Percentiles rank a stretch among this genome's conserved stretches.
These are phyloP conservation scores for Nomada fucata DNA, from an alignment of 2,888 invertebrate genomes.

Conservation along the genomic window DNA sequence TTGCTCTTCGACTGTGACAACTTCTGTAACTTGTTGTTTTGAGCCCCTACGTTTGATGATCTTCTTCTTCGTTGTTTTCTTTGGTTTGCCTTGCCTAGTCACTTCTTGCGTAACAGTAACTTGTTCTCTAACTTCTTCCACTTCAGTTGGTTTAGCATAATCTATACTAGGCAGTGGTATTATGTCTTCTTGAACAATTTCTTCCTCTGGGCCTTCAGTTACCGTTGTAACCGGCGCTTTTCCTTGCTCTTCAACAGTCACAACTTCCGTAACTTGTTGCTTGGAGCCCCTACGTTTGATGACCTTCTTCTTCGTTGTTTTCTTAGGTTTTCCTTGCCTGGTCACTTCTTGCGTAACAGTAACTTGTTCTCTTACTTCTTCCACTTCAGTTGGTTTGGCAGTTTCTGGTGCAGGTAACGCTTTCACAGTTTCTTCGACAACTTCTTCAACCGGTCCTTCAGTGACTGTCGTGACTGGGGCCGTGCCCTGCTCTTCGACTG, in stretches of 20 bases:
- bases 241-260: conserved; percentile 61
- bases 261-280: conserved; percentile 75
- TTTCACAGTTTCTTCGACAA: conserved; percentile 44
- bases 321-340: conserved; percentile 80
- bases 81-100: conserved; percentile 74
- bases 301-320: conserved; percentile 65
- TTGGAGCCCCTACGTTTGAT: conserved; percentile 61
- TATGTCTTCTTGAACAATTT: conserved; percentile 73
- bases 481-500: conserved; percentile 70
- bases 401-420: too few relatives aligned
- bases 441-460: conserved; percentile 42
- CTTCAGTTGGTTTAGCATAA: background rate
- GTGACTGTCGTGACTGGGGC: conserved; percentile 64
- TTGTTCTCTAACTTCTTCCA: conserved; percentile 30
- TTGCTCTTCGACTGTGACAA: conserved; percentile 69
- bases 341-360: conserved; percentile 60
- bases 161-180: conserved; percentile 70
- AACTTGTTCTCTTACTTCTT: conserved; percentile 42
- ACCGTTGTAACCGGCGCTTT: conserved; percentile 61
- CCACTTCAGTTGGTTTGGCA: conserved; percentile 71
- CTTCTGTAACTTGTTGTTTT: conserved; percentile 75
- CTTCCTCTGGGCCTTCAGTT: conserved; percentile 73
- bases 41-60: conserved; percentile 77
- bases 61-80: conserved; percentile 74
- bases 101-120: conserved; percentile 61